Evolutionary conservation across 2,888 invertebrate genomes (phyloP).

Genomic region (Neoaliturus tenellus): DNA sequence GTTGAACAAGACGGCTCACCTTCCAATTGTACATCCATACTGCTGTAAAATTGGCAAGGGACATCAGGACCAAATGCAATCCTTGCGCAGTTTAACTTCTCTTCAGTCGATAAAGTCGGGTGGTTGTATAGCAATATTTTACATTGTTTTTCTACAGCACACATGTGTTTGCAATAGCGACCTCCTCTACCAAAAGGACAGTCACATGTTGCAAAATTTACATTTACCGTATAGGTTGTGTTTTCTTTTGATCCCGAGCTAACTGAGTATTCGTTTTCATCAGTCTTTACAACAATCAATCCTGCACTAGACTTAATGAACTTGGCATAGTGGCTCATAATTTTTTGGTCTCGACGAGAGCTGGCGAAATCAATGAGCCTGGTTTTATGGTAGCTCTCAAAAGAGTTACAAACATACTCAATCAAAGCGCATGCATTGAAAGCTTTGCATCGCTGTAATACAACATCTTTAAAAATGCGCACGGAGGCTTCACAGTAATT

Average conservation of each 20-base stretch:
- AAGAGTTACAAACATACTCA: conserved; percentile 42
- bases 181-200: conserved; percentile 27
- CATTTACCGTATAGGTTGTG: conserved; percentile 11
- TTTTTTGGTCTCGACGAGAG: conserved; percentile 24
- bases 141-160: conserved; percentile 30
- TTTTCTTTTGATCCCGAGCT: conserved; percentile 40
- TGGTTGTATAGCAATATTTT: conserved; percentile 22
- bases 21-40: too few species aligned
- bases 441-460: conserved; percentile 33
- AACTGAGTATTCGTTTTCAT: conserved; percentile 13
- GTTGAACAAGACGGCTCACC: too few species aligned
- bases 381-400: conserved; percentile 31
- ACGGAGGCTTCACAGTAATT: conserved; percentile 42
- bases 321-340: conserved; percentile 42
- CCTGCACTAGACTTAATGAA: conserved; percentile 27
- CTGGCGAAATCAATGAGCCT: conserved; percentile 27
- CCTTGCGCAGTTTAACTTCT: conserved; percentile 26
- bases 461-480: conserved; percentile 37
- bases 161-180: conserved; percentile 37
- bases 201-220: conserved; percentile 34
- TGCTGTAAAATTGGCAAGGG: too few species aligned
- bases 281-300: conserved; percentile 31
- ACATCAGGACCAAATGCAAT: too few species aligned
- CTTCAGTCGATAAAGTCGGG: conserved; percentile 11
- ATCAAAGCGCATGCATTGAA: conserved; percentile 47